Conservation (phyloP, 2,113 vertebrate species). For the Heliornis fulica region DNA sequence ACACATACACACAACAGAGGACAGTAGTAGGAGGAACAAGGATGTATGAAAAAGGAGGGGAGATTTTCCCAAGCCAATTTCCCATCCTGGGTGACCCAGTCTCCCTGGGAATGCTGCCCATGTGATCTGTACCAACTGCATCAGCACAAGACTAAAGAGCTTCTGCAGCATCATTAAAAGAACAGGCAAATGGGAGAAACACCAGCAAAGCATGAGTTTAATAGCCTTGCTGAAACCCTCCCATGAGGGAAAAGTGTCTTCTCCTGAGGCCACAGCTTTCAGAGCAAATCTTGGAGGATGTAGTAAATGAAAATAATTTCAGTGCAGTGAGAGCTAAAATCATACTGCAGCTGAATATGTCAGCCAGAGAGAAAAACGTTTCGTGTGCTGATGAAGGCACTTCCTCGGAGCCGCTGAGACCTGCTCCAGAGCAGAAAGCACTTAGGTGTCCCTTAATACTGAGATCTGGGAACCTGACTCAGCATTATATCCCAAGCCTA, state of each 20-base stretch:
- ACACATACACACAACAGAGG: not conserved
- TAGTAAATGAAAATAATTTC: not conserved
- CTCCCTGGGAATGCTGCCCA: slow-evolving; percentile 61
- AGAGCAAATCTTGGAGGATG: not conserved
- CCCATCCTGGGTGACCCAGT: slow-evolving; percentile 62
- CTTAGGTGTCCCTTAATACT: not conserved
- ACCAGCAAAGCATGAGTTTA: slow-evolving; percentile 56
- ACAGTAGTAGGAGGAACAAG: not conserved
- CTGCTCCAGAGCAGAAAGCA: not conserved
- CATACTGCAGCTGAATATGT: not conserved
- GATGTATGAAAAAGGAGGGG: slow-evolving; percentile 40
- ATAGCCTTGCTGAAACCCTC: not conserved
- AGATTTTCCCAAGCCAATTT: slow-evolving; percentile 74
- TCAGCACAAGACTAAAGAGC: slow-evolving; percentile 31
- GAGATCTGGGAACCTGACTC: not conserved
- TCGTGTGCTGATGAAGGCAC: not conserved
- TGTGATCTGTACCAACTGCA: slow-evolving; percentile 54
- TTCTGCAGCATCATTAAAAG: slow-evolving; percentile 55
- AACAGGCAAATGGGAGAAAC: slow-evolving; percentile 32
- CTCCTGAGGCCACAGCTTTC: not conserved
- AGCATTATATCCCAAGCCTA: not conserved
- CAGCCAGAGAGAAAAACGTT: not conserved
- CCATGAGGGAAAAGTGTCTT: not conserved
- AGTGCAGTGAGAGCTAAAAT: not conserved
- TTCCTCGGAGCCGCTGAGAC: not conserved